Conservation (phyloP, 2,113 vertebrate species). For the Sporophila hypoxantha region DNA sequence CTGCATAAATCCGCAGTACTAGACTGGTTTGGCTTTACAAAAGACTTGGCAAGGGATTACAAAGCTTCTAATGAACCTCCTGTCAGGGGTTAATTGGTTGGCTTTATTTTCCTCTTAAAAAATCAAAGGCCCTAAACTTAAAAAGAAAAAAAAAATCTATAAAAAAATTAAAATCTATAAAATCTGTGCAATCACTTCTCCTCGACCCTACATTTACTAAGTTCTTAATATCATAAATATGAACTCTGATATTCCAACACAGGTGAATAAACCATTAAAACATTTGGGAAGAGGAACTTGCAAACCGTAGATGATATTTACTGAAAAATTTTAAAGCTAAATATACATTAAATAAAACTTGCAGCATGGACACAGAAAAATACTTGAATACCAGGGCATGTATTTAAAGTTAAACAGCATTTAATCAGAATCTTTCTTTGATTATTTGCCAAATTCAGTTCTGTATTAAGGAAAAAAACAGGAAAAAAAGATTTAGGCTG, state of each 20-base stretch:
- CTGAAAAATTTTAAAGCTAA: slow-evolving; percentile 28
- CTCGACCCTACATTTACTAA: slow-evolving; percentile 46
- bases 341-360: slow-evolving; percentile 41
- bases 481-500: slow-evolving; percentile 30
- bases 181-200: slow-evolving; percentile 45
- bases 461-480: slow-evolving; percentile 31
- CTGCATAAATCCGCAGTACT: slow-evolving; percentile 68
- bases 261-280: slow-evolving; percentile 38
- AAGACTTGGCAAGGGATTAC: slow-evolving; percentile 75
- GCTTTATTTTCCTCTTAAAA: slow-evolving; percentile 70
- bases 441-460: slow-evolving; percentile 53
- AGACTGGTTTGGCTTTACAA: slow-evolving; percentile 70
- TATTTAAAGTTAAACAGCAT: slow-evolving; percentile 53
- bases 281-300: not conserved
- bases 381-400: slow-evolving; percentile 4
- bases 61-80: slow-evolving; percentile 72
- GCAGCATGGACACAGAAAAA: slow-evolving; percentile 19
- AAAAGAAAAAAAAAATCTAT: not conserved
- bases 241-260: not conserved
- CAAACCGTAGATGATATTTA: slow-evolving; percentile 7
- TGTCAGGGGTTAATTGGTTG: slow-evolving; percentile 77
- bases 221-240: slow-evolving; percentile 19
- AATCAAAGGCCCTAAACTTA: slow-evolving; percentile 68
- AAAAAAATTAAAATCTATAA: slow-evolving; percentile 28
- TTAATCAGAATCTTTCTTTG: slow-evolving; percentile 52